A percentile compares a stretch with the other conserved stretches of the same genome.
Conservation (phyloP, 2,797 vertebrate species). For the Onychomys torridus region DNA sequence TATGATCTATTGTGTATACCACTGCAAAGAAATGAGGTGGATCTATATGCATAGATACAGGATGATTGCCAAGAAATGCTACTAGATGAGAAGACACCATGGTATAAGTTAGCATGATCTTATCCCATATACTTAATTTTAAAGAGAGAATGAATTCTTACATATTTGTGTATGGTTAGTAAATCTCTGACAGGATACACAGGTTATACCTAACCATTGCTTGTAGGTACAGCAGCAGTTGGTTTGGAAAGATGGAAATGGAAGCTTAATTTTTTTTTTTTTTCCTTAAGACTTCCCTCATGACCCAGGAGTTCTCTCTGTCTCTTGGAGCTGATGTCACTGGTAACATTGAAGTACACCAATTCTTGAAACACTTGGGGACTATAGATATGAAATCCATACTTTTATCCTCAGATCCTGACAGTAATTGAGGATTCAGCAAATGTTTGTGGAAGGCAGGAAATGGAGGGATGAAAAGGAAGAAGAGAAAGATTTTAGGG, state of each 20-base stretch:
- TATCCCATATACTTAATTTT: neutral
- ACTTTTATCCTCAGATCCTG: neutral
- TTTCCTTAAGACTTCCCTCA: rapidly evolving
- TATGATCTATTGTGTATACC: neutral
- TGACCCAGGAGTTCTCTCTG: rapidly evolving
- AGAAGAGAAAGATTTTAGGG: neutral
- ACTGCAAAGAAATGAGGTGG: neutral
- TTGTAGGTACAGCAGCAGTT: neutral
- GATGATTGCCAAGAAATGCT: neutral
- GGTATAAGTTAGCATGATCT: neutral
- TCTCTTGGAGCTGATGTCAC: neutral
- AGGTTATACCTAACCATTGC: neutral
- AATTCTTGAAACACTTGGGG: neutral
- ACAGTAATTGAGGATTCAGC: neutral
- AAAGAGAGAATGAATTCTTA: neutral
- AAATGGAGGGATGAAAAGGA: neutral
- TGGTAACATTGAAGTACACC: neutral
- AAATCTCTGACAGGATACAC: neutral
- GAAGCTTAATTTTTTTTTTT: neutral
- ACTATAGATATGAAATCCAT: neutral
- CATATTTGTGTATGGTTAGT: neutral
- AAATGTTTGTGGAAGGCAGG: neutral
- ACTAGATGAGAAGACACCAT: neutral
- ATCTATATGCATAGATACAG: neutral
- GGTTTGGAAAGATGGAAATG: neutral